Conservation (phyloP, 2,888 invertebrate genomes). For the Carpatolechia fugitivella region DNA sequence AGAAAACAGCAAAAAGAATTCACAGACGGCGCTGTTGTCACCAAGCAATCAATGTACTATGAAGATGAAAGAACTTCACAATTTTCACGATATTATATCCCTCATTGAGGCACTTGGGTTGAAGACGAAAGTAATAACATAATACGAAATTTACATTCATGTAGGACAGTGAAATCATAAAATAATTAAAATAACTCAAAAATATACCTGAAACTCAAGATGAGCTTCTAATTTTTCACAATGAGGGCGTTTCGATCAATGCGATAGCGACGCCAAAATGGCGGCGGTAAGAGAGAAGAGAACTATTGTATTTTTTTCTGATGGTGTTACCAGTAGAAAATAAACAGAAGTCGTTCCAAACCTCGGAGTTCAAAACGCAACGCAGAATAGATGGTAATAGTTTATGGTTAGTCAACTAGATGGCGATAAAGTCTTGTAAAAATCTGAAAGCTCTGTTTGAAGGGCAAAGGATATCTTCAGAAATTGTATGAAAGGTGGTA, state of each 20-base stretch:
- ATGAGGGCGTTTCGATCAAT: slow-evolving; percentile 71
- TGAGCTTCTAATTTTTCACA: slow-evolving; percentile 59
- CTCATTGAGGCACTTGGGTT: slow-evolving; percentile 13
- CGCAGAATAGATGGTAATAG: too few species aligned
- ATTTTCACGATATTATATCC: slow-evolving; percentile 22
- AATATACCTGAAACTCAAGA: slow-evolving; percentile 30
- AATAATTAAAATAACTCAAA: slow-evolving; percentile 6
- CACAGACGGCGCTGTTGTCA: slow-evolving; percentile 71
- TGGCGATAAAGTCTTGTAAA: too few species aligned
- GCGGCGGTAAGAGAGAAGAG: slow-evolving; percentile 33
- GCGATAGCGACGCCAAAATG: slow-evolving; percentile 71
- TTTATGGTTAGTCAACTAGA: too few species aligned
- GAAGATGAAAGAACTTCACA: slow-evolving; percentile 16
- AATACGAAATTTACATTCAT: too few species aligned
- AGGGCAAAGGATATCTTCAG: too few species aligned
- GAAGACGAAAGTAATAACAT: too few species aligned
- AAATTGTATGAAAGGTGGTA: too few species aligned
- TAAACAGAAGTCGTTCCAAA: background rate
- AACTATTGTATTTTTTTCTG: slow-evolving; percentile 10
- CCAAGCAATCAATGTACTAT: slow-evolving; percentile 30
- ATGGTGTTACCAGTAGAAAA: background rate
- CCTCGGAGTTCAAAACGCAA: too few species aligned
- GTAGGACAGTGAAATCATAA: background rate
- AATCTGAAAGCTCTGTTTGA: too few species aligned
- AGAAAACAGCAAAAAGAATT: slow-evolving; percentile 39